phyloP scores from a whole-genome alignment of 30 jellyfish, hydroid and myxozoan genomes.

The Pseudorhiza aurosa region DNA sequence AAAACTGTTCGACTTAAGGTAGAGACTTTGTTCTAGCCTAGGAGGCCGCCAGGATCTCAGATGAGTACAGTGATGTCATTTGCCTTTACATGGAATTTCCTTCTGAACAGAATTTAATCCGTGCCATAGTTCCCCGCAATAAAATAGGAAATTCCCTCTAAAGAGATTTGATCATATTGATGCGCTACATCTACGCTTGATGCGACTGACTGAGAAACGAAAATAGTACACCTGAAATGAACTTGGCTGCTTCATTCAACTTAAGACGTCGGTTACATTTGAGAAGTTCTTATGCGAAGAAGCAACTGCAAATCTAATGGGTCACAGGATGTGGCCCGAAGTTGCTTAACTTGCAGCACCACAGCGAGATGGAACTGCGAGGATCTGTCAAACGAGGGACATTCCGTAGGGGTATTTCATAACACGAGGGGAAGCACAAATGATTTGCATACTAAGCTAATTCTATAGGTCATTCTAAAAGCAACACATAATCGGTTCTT shows the following conservation, averaged over 20 bases:
- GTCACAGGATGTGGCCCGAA: not conserved
- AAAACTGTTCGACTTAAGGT: too few species aligned
- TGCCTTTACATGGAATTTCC: conserved; percentile 23
- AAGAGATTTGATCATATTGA: not conserved
- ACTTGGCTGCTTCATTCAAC: not conserved
- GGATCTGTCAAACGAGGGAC: too few species aligned
- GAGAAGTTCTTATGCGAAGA: not conserved
- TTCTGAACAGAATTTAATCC: conserved; percentile 5
- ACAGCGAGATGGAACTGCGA: too few species aligned
- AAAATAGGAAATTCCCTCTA: conserved; percentile 6
- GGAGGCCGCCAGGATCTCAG: not conserved
- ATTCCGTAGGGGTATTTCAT: too few species aligned
- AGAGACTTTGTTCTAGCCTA: too few species aligned
- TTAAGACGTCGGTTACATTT: not conserved
- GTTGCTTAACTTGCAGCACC: not conserved
- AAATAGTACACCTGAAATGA: not conserved
- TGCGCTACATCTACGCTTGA: conserved; percentile 3
- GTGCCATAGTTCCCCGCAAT: not conserved
- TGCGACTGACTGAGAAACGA: not conserved
- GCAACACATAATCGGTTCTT: too few species aligned
- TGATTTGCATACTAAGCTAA: too few species aligned
- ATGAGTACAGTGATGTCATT: not conserved
- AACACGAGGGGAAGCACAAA: too few species aligned
- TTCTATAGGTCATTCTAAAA: too few species aligned
- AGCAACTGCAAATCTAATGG: not conserved